Percentiles rank a stretch among this genome's conserved stretches.
Evolutionary conservation across 1,140 invertebrate species (phyloP).

Genomic region (Heliconius congener): DNA sequence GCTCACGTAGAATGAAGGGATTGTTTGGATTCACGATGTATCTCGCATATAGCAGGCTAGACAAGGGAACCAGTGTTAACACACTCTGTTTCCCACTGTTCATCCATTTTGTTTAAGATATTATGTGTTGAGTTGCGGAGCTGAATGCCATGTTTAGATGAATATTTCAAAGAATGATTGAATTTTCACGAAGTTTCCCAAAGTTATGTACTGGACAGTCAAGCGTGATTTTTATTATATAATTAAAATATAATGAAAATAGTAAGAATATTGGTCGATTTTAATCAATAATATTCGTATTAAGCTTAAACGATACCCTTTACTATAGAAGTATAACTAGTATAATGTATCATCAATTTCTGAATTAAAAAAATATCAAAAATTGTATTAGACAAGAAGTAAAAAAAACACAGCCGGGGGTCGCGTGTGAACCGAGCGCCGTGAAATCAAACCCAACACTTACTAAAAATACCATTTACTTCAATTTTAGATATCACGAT

Average conservation of each 20-base stretch:
- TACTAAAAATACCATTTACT: constrained; percentile 30
- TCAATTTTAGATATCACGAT: constrained; percentile 27
- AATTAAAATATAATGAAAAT: no score
- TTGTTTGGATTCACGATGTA: neutral
- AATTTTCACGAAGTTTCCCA: no score
- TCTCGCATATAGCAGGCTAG: neutral
- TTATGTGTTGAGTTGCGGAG: neutral
- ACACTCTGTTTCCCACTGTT: neutral
- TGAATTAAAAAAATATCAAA: neutral
- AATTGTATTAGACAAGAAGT: neutral
- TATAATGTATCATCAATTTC: neutral
- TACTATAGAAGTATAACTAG: neutral
- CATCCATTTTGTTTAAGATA: neutral
- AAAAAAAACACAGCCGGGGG: constrained; percentile 38
- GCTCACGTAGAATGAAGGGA: neutral
- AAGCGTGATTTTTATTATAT: no score
- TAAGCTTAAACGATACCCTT: no score
- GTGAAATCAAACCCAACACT: constrained; percentile 37
- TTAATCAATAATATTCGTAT: no score
- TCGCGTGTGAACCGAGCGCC: constrained; percentile 43
- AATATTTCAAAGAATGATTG: no score
- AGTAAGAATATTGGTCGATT: no score
- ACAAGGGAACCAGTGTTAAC: neutral
- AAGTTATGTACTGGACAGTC: no score
- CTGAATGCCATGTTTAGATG: no score